A percentile compares a stretch with the other conserved stretches of the same genome.
Evolutionary conservation across 2,797 vertebrate genomes (phyloP).

Genomic region (Knipowitschia caucasica): DNA sequence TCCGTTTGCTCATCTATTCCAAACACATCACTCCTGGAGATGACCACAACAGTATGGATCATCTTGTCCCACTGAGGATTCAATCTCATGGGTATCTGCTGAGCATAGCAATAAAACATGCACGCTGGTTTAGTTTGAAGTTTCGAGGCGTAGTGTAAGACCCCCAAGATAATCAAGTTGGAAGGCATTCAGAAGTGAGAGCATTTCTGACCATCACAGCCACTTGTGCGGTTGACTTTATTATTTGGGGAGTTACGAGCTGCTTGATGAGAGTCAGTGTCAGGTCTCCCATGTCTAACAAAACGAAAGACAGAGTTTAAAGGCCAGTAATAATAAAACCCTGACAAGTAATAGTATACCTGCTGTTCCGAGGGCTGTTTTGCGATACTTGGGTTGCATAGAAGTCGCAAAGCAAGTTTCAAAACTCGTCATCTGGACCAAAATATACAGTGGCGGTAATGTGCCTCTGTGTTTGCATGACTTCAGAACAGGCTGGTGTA

Average conservation of each 20-base stretch:
- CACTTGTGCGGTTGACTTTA: neutral
- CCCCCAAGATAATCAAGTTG: neutral
- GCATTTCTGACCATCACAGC: neutral
- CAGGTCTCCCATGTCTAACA: conserved; percentile 10
- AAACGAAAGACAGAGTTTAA: conserved; percentile 32
- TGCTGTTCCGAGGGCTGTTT: conserved; percentile 27
- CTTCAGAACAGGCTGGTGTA: conserved; percentile 43
- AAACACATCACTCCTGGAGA: too few relatives aligned
- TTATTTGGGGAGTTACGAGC: conserved; percentile 5
- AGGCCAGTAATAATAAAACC: conserved; percentile 43
- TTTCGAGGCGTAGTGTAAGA: neutral
- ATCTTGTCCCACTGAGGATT: neutral
- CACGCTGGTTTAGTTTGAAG: neutral
- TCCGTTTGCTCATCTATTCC: too few relatives aligned
- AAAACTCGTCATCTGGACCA: too few relatives aligned
- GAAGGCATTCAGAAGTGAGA: neutral
- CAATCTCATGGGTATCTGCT: neutral
- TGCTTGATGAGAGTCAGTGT: conserved; percentile 13
- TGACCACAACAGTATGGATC: neutral
- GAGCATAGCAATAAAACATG: neutral
- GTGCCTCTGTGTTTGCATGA: conserved; percentile 30
- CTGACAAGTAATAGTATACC: conserved; percentile 40
- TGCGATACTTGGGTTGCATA: conserved; percentile 12
- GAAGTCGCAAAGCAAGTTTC: too few relatives aligned
- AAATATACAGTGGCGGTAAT: too few relatives aligned